Conservation (phyloP, 2,888 invertebrate species). For the Ypsolopha sequella region DNA sequence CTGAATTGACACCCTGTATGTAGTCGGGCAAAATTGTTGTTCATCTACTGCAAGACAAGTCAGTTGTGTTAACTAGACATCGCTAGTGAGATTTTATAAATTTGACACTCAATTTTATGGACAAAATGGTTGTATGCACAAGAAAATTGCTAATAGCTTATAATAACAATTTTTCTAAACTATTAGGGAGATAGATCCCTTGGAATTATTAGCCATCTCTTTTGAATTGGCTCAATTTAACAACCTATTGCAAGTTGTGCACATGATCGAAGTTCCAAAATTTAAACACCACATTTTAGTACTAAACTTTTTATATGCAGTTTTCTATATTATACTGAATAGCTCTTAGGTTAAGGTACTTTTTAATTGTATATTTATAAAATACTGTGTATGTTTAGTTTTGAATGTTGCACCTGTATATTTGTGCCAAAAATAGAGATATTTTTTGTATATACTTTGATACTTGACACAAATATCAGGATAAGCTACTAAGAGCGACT, state of each 20-base stretch:
- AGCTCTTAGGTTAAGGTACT: constrained; percentile 41
- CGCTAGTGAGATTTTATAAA: constrained; percentile 18
- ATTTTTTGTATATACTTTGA: not conserved
- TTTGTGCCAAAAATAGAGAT: constrained; percentile 17
- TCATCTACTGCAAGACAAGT: no score
- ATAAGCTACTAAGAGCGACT: constrained; percentile 24
- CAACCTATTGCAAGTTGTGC: no score
- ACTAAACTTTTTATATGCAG: constrained; percentile 2
- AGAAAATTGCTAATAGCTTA: no score
- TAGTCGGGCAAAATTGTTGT: no score
- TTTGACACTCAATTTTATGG: constrained; percentile 15
- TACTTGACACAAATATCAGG: not conserved
- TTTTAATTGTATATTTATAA: constrained; percentile 47
- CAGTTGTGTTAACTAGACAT: constrained; percentile 11
- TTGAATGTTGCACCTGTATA: constrained; percentile 14
- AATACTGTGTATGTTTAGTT: constrained; percentile 22
- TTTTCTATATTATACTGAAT: constrained; percentile 40
- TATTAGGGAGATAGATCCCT: no score
- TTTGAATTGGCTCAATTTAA: no score
- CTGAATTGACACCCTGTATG: no score
- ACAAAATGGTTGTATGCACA: not conserved
- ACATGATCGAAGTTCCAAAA: not conserved
- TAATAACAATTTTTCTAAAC: no score
- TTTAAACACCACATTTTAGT: not conserved
- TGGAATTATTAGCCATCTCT: no score